Base-by-base conservation (phyloP, 2,797 vertebrate species). In the Momotus momota region DNA sequence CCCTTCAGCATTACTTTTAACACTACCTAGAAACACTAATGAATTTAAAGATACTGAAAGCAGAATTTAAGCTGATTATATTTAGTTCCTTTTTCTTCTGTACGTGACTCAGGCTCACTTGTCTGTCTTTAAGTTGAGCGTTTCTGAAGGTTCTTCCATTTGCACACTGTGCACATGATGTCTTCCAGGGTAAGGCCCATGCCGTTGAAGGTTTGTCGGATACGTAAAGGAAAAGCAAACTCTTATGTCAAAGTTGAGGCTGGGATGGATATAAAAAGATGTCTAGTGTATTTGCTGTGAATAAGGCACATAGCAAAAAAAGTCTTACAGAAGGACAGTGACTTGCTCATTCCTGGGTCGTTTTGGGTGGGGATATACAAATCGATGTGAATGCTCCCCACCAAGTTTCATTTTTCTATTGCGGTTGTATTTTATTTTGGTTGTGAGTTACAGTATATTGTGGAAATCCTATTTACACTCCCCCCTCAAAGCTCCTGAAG, bases 1-100 rank as follows among this genome's bases (percentile, higher is more conserved):
- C 70, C 64, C 75, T 82, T 92, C 86, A 92, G 61, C 65, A 31
- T 90, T 90, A 48, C 66, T 88, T 80, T 61, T 78, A 90, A 52
- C 62, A 23, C 85, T 74, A 69, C 72, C 66, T 85, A 51, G 43
- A 94, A 93, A 66, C 93, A 81, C 73, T 81, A 58, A 38, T 86
- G 79, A 81, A 88, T 72, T 83, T 91, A 41, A 86, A 87, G 86
- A 84, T 73, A 86, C 29, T 0, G 0, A 75, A 93, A 78, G 21
- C 54, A 40, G 65, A 75, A 78, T 66, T 93, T 88, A 79, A 40
- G 62, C 66, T 86, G 75, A 74, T 95, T 74, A 91, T 35, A 62
- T 79, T 88, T 75, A 60, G 85, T 65, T 70, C 33, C 49, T 78
- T 66, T 78, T 70, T 58, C 52, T 93, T 94, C 65, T 55, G 61